A percentile compares a stretch with the other conserved stretches of the same genome.
phyloP scores from a whole-genome alignment of 2,113 vertebrate genomes.

The Tachuris rubrigastra region DNA sequence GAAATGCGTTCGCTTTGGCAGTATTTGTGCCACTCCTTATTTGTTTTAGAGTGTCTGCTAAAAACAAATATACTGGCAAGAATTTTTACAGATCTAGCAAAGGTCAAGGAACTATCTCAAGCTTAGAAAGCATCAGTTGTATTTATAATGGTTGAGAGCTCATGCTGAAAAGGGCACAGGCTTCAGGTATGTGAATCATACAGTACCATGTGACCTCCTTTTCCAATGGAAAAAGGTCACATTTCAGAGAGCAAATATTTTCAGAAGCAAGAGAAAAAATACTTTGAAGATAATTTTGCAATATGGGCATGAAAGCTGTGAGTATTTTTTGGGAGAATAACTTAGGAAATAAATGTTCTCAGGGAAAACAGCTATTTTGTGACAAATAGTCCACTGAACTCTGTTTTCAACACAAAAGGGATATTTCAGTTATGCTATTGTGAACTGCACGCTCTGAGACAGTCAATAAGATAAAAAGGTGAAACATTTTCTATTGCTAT shows the following conservation, averaged over 20 bases:
- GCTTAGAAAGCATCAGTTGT: neutral
- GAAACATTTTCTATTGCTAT: neutral
- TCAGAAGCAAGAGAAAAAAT: neutral
- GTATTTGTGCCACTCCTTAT: neutral
- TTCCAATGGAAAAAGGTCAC: neutral
- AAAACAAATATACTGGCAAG: neutral
- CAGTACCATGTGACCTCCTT: neutral
- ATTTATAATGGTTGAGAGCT: neutral
- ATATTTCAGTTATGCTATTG: neutral
- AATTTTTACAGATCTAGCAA: neutral
- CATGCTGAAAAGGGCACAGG: neutral
- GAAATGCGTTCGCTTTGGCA: neutral
- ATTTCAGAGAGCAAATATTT: neutral
- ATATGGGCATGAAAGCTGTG: neutral
- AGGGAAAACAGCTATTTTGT: neutral
- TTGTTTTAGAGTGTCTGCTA: neutral
- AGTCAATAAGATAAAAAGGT: neutral
- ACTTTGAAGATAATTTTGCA: neutral
- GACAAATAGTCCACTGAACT: neutral
- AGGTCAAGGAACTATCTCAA: neutral
- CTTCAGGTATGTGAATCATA: slow-evolving; percentile 6
- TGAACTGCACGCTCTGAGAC: neutral
- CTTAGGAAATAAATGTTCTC: neutral
- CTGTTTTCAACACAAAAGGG: neutral
- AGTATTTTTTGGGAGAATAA: neutral